Base-by-base conservation (phyloP, 2,888 invertebrate genomes). In the Xiphydria camelus region DNA sequence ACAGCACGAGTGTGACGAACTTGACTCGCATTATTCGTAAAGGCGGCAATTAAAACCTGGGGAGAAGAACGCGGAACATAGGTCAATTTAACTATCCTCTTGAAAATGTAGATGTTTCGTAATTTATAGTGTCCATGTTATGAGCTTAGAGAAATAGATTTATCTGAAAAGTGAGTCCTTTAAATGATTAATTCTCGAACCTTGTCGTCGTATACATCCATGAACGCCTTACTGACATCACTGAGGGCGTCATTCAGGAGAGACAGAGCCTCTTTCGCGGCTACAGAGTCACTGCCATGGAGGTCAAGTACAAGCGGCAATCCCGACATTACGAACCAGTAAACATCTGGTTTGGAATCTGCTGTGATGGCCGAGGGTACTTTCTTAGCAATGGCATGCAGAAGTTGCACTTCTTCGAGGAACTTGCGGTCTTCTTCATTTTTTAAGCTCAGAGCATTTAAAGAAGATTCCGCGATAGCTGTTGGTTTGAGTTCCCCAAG, bases 1-100 rank as follows among this genome's bases (percentile, higher is more conserved):
- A 51, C 40, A 0, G 70, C 62, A 31, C 70, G 60, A 5, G 65
- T 59, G 38, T 67, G 61, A 17, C 67, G 67, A 21, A 63, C 61
- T 50, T 86, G 85, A 35, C 80, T 83, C 4, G 82, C 82, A 73
- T 87, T 86, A 40, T 83, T 86, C 2, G 82, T 80, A 34, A 88
- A 80, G 6, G 81, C 83, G 9, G 83, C 80, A 53, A 89, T 78
- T 17, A 89, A 61, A 18, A 83, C 85, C 74, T 75, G 42, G 7
- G 59, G 47, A 35, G 14, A 15, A 45, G 19, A 26, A 29, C 14
- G 12, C 12, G 5, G 14, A 10, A n/a, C n/a, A n/a, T n/a, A n/a
- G n/a, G n/a, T n/a, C n/a, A n/a, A n/a, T n/a, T n/a, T n/a, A n/a
- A n/a, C n/a, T n/a, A n/a, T n/a, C n/a, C n/a, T 1, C 20, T 22